Conservation (phyloP, 1,140 invertebrate species). For the Colletes gigas region DNA sequence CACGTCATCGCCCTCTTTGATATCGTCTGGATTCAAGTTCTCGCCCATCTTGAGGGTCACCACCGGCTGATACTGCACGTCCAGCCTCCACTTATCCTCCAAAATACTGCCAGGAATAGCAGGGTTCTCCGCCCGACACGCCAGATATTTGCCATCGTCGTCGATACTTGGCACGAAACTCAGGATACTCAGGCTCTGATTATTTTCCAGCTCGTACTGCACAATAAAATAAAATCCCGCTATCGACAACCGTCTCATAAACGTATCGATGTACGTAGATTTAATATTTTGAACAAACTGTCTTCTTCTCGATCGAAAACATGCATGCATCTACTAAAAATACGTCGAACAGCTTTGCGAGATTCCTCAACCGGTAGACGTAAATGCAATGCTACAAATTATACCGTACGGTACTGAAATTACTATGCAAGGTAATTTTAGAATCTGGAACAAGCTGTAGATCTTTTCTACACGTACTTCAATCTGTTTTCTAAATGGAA, state of each 20-base stretch:
- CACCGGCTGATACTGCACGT: constrained; percentile 89
- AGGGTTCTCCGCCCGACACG: constrained; percentile 93
- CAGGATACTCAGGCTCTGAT: constrained; percentile 91
- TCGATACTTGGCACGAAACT: constrained; percentile 90
- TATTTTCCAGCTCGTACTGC: constrained; percentile 90
- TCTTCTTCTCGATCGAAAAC: too few relatives aligned
- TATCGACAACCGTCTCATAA: not conserved
- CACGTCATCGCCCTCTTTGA: constrained; percentile 92
- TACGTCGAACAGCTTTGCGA: too few relatives aligned
- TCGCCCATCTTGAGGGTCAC: constrained; percentile 89
- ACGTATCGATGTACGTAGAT: not conserved
- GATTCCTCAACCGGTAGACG: too few relatives aligned
- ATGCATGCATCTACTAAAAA: too few relatives aligned
- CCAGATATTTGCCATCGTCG: constrained; percentile 93
- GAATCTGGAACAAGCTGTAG: too few relatives aligned
- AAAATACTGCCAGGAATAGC: constrained; percentile 89
- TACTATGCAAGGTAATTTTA: too few relatives aligned
- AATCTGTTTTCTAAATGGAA: too few relatives aligned
- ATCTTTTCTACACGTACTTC: too few relatives aligned
- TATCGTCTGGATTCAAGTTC: constrained; percentile 89
- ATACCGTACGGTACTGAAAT: too few relatives aligned
- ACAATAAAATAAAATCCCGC: not conserved
- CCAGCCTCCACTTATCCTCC: constrained; percentile 90
- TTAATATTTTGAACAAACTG: not conserved
- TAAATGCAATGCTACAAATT: too few relatives aligned